Percentiles rank a stretch among this genome's conserved stretches.
phyloP scores from a whole-genome alignment of 2,797 vertebrate genomes.

The Rhyacichthys aspro region DNA sequence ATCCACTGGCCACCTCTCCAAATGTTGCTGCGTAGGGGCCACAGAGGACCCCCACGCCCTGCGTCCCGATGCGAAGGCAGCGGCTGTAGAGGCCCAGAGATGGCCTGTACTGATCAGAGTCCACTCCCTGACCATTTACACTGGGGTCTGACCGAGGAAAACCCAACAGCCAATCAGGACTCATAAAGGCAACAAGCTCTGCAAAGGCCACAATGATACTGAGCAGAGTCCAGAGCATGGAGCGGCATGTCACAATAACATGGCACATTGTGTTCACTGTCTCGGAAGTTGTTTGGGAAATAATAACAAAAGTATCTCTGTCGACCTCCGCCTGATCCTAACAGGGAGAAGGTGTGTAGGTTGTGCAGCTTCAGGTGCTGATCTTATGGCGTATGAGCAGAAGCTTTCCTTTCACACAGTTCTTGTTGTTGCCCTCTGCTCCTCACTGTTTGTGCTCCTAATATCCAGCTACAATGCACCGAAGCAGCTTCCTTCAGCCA shows the following conservation, averaged over 20 bases:
- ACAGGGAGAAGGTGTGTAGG: slow-evolving; percentile 25
- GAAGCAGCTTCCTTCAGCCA: slow-evolving; percentile 69
- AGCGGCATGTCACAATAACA: slow-evolving; percentile 97
- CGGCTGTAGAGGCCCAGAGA: slow-evolving; percentile 93
- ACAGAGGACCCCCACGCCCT: slow-evolving; percentile 82
- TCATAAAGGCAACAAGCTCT: slow-evolving; percentile 97
- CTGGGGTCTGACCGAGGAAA: slow-evolving; percentile 75
- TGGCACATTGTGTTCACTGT: slow-evolving; percentile 89
- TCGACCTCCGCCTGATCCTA: slow-evolving; percentile 28
- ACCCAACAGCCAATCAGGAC: slow-evolving; percentile 92
- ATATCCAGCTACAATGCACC: slow-evolving; percentile 46
- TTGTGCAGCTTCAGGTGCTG: slow-evolving; percentile 54
- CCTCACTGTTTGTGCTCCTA: slow-evolving; percentile 25
- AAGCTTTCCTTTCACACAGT: slow-evolving; percentile 39
- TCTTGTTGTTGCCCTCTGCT: slow-evolving; percentile 21
- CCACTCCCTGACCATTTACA: slow-evolving; percentile 36
- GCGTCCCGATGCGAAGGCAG: slow-evolving; percentile 81
- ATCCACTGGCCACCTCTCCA: slow-evolving; percentile 93
- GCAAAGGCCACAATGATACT: slow-evolving; percentile 94
- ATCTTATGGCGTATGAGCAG: slow-evolving; percentile 54
- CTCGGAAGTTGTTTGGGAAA: background rate
- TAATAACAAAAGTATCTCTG: slow-evolving; percentile 18
- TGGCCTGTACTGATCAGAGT: slow-evolving; percentile 77
- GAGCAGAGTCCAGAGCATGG: slow-evolving; percentile 97
- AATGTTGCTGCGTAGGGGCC: slow-evolving; percentile 92